Evolutionary conservation across 2,888 invertebrate species (phyloP).

Genomic region (Caenorhabditis sp.): DNA sequence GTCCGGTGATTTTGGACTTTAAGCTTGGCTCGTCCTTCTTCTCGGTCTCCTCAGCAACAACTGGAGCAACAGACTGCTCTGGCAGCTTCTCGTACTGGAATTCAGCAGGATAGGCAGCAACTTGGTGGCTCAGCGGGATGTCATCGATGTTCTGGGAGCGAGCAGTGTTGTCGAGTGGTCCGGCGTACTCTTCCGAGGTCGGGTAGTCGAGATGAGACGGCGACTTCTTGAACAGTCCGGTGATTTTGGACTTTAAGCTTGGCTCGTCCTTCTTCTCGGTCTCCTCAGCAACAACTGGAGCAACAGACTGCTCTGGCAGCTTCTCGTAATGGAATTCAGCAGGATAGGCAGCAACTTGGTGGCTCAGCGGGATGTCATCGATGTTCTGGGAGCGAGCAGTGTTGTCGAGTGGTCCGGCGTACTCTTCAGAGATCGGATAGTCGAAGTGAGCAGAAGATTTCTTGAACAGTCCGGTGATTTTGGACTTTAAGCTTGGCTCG

Average conservation of each 20-base stretch:
- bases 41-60: constrained; percentile 34
- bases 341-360: constrained; percentile 10
- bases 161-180: constrained; percentile 55
- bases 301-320: constrained; percentile 27
- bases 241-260: constrained; percentile 40
- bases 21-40: constrained; percentile 23
- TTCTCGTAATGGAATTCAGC: constrained; percentile 28
- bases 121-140: constrained; percentile 46
- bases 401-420: constrained; percentile 56
- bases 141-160: constrained; percentile 58
- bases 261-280: constrained; percentile 37
- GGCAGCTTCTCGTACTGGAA: constrained; percentile 53
- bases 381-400: constrained; percentile 9
- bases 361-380: constrained; percentile 9
- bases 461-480: constrained; percentile 61
- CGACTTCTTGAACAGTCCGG: constrained; percentile 49
- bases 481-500: constrained; percentile 22
- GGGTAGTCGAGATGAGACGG: constrained; percentile 64
- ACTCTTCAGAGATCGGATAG: constrained; percentile 54
- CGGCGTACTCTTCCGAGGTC: constrained; percentile 55
- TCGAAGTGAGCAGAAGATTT: constrained; percentile 52
- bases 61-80: constrained; percentile 14
- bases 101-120: constrained; percentile 48
- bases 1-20: constrained; percentile 47
- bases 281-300: constrained; percentile 38